Base-by-base conservation (phyloP, 2,797 vertebrate species). In the Platalea minor region DNA sequence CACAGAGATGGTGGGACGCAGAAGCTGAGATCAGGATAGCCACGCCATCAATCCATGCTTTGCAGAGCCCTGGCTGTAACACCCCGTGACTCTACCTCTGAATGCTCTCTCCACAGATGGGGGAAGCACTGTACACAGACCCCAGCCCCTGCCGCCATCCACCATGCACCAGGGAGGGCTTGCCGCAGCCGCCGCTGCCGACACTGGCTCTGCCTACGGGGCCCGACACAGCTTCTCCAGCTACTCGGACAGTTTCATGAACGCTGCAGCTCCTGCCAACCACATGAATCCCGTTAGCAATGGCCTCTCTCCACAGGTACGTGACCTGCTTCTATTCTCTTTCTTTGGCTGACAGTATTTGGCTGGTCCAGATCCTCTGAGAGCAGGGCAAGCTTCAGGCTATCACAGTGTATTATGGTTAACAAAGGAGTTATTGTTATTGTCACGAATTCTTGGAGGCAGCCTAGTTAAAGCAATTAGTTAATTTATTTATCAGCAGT, bases 201-300 rank as follows among this genome's bases (percentile, higher is more conserved):
- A 98, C 45, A 98, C 98, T 64, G 94, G 98, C 96, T 98, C 99
- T 1, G 98, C 98, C 81, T 99, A 99, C 0, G 99, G 99, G 37
- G 98, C 99, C 91, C 98, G 99, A 37, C 99, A 99, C 75, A 81
- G 99, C 93, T 99, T 99, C 98, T 99, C 99, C 97, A 99, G 98
- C 98, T 99, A 99, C 97, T 98, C 99, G 0, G 99, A 99, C 97
- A 98, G 98, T 91, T 99, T 99, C 98, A 99, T 99, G 98, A 99
- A 98, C 92, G 98, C 99, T 0, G 95, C 99, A 3, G 99, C 98
- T 5, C 98, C 98, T 4, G 98, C 98, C 97, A 99, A 99, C 97
- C 99, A 99, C 97, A 99, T 99, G 98, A 99, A 99, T 96, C 98
- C 98, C 0, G 99, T 99, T 96, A 99, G 98, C 98, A 99, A 99